These are phyloP conservation scores for Sylvietta virens DNA, from an alignment of 2,113 vertebrate species.

Conservation along the genomic window DNA sequence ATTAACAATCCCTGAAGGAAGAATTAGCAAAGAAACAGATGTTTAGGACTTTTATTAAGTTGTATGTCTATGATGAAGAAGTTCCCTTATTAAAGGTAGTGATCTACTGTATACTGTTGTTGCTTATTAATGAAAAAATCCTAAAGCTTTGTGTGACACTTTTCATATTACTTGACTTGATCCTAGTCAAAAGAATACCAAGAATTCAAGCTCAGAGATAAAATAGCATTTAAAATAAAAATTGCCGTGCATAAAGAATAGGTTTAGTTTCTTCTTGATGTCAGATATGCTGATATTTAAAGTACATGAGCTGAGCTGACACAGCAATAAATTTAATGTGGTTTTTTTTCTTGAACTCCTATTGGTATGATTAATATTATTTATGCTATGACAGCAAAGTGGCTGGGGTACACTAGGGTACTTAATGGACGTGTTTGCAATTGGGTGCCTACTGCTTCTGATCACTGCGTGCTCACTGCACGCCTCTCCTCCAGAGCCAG, in stretches of 20 bases:
- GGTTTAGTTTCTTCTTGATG: background rate
- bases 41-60: background rate
- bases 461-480: rapidly evolving
- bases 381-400: background rate
- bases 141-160: background rate
- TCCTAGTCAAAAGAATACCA: background rate
- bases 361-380: background rate
- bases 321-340: background rate
- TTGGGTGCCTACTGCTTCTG: background rate
- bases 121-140: background rate
- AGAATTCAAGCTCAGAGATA: background rate
- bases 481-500: rapidly evolving
- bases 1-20: background rate
- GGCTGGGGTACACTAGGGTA: background rate
- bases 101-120: background rate
- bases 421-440: background rate
- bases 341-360: background rate
- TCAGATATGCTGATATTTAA: background rate
- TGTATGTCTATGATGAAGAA: background rate
- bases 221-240: background rate
- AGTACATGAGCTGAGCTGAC: background rate
- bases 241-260: background rate
- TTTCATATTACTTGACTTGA: background rate
- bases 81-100: background rate
- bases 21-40: background rate